Evolutionary conservation across 2,113 vertebrate genomes (phyloP), one percentile per base, ranked within the genome.

Genomic region (Xiphias gladius): DNA sequence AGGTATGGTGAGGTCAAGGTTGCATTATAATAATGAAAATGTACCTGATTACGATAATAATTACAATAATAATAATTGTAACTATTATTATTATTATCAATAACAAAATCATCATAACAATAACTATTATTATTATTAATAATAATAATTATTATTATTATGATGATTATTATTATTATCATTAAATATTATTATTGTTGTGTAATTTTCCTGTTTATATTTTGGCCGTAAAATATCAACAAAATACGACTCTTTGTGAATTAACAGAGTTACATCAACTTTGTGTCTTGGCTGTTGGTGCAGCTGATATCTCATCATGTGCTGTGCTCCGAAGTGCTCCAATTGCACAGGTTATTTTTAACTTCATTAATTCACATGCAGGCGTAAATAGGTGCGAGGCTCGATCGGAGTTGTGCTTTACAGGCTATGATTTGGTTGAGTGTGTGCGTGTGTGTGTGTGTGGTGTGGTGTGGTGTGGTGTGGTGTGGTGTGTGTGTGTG

Each of bases 1-100:
- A 92, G 93, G 89, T 91, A 90, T 77, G 57, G 16, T 22, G 68
- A 94, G 95, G 94, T 91, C 94, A 94, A 94, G 94, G 94, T 95
- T 89, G 86, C 90, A 89, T 93, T 73, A 19, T 20, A 14, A 73
- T 58, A 69, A 54, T 39, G 19, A 11, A n/a, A 67, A 55, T 52
- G 13, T 17, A 57, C 16, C 48, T 41, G 32, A 55, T 30, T 10
- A 10, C n/a, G n/a, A n/a, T n/a, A n/a, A n/a, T n/a, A n/a, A n/a
- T n/a, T n/a, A n/a, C n/a, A n/a, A n/a, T n/a, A n/a, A n/a, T n/a
- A n/a, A n/a, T n/a, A n/a, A n/a, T n/a, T n/a, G n/a, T 22, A 64
- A 50, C 80, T 20, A 46, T n/a, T 74, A 43, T 57, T 35, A 30
- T 4, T 37, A 24, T 19, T 22, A 35, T 4, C 6, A 35, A 35